These are phyloP conservation scores for Blomia tropicalis DNA, from an alignment of 2,888 invertebrate genomes.

Conservation along the genomic window DNA sequence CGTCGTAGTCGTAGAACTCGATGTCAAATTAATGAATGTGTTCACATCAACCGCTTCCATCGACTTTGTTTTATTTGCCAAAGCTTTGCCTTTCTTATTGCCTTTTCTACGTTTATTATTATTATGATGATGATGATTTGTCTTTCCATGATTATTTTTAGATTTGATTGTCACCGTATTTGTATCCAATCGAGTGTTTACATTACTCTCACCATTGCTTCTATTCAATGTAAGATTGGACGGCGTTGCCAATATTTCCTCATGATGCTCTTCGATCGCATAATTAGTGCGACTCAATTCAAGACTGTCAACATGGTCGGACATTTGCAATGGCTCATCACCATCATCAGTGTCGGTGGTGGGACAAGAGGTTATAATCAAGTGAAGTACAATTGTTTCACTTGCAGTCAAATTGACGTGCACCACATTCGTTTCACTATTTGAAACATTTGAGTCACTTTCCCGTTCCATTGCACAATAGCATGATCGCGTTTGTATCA, in stretches of 20 bases:
- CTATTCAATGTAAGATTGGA: not conserved
- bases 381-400: constrained; percentile 4
- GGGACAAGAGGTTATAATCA: constrained; percentile 5
- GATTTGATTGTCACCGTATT: no score
- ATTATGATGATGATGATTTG: not conserved
- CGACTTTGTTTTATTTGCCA: not conserved
- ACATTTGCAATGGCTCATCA: not conserved
- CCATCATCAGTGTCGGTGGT: not conserved
- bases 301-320: not conserved
- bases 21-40: no score
- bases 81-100: not conserved
- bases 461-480: no score
- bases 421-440: not conserved
- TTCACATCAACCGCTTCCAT: not conserved
- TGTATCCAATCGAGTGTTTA: not conserved
- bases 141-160: not conserved
- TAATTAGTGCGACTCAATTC: not conserved
- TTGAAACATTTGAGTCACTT: not conserved
- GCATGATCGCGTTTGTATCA: not conserved
- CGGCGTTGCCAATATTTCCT: no score
- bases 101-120: not conserved
- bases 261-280: no score
- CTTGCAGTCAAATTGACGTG: constrained; percentile 4
- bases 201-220: not conserved
- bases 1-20: not conserved